A percentile compares a stretch with the other conserved stretches of the same genome.
Evolutionary conservation across 2,113 vertebrate species (phyloP).

Genomic region (Salvelinus sp.): DNA sequence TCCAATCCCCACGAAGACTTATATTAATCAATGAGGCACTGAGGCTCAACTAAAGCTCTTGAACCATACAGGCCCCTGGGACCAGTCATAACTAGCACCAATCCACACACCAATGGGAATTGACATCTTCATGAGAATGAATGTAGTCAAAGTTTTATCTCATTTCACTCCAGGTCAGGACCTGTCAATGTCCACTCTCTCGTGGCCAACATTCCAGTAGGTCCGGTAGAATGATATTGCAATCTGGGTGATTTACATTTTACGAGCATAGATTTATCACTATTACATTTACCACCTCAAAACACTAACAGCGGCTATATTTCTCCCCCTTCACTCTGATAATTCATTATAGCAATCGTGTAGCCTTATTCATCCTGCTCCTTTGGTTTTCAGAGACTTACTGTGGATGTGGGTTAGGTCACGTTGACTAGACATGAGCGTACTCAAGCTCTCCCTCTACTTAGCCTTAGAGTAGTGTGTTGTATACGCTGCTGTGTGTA

Average conservation of each 20-base stretch:
- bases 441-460: constrained; percentile 31
- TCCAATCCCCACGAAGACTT: constrained; percentile 57
- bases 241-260: constrained; percentile 61
- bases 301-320: constrained; percentile 23
- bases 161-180: constrained; percentile 60
- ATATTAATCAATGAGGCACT: constrained; percentile 63
- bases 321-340: constrained; percentile 27
- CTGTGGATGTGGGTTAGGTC: constrained; percentile 38
- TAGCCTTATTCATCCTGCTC: neutral
- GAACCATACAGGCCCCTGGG: constrained; percentile 47
- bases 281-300: constrained; percentile 21
- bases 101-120: constrained; percentile 62
- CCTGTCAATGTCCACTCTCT: constrained; percentile 50
- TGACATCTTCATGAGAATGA: constrained; percentile 67
- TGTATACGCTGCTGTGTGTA: constrained; percentile 55
- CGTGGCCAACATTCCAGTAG: constrained; percentile 23
- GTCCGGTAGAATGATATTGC: constrained; percentile 56
- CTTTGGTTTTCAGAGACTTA: neutral
- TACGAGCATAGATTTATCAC: constrained; percentile 57
- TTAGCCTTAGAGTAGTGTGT: constrained; percentile 45
- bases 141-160: constrained; percentile 51
- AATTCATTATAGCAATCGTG: constrained; percentile 58
- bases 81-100: constrained; percentile 59
- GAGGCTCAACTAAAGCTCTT: constrained; percentile 52
- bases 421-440: constrained; percentile 35